Evolutionary conservation across 2,888 invertebrate genomes (phyloP), one percentile per base, ranked within the genome.

Genomic region (Lathronympha strigana): DNA sequence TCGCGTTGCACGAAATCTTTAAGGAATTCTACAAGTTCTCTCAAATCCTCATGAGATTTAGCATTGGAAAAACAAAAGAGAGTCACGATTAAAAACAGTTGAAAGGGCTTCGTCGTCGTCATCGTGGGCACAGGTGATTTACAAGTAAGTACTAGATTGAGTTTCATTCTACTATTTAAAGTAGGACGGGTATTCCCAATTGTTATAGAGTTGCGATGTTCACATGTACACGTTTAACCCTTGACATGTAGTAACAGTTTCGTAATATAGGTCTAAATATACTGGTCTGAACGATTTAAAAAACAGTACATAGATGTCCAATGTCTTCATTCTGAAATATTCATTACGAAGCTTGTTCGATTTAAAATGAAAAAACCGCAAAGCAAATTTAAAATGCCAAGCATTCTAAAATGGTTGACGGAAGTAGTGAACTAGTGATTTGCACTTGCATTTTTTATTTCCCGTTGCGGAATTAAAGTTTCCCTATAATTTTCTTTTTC

Each of bases 1-100:
- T 63, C 47, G 1, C 43, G 33, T 11, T 11, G 13, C 13, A 68
- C 11, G 13, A 69, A 68, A 13, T 68, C 63, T 38, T 55, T 49
- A 8, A 70, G 23, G 33, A 70, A 70, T 21, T 49, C 19, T 4
- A 60, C 11, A 0, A 60, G 58, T 8, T 57, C 53, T n/a, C 49
- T 36, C 4, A 51, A 21, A 38, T 19, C 28, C 2, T 47, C 38
- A n/a, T 33, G 23, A 28, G 45, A 45, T 11, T 21, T 21, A 13
- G 31, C 19, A 1, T 50, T 43, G 1, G 15, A 28, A 25, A 43
- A 43, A 63, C 33, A 57, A 50, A 51, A 17, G 5, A 33, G 13
- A 25, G 25, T 36, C 9, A 51, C 19, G 2, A 47, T 19, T 19
- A 51, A 51, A 33, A 61, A 31, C 40, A 50, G 28, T 40, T 31